Conservation (phyloP, 2,888 invertebrate species). For the Yponomeuta malinellus region DNA sequence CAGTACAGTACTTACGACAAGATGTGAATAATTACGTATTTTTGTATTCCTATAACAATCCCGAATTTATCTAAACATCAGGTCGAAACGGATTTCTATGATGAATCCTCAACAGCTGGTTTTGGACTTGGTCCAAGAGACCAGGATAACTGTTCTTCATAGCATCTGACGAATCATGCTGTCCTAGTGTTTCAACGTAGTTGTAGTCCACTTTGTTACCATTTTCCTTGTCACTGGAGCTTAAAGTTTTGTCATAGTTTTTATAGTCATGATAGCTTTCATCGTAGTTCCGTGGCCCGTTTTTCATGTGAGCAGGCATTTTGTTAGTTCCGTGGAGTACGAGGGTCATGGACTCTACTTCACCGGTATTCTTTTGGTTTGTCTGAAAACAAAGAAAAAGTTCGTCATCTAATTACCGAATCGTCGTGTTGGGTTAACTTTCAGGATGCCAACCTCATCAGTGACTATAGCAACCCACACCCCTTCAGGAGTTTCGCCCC, state of each 20-base stretch:
- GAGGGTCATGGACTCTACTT: slow-evolving; percentile 74
- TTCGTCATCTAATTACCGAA: too few relatives aligned
- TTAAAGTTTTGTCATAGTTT: slow-evolving; percentile 28
- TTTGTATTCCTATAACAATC: background rate
- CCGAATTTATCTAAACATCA: background rate
- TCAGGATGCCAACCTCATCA: slow-evolving; percentile 55
- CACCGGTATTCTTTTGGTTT: slow-evolving; percentile 70
- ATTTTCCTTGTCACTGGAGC: background rate
- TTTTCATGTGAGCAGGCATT: slow-evolving; percentile 78
- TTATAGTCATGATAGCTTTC: slow-evolving; percentile 48
- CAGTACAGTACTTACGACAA: background rate
- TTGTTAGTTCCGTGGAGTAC: slow-evolving; percentile 83
- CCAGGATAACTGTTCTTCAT: slow-evolving; percentile 28
- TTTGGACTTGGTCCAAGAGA: slow-evolving; percentile 45
- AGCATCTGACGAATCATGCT: background rate
- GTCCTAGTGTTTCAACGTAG: background rate
- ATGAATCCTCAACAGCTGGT: slow-evolving; percentile 52
- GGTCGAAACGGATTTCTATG: slow-evolving; percentile 34
- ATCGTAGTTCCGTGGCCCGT: slow-evolving; percentile 73
- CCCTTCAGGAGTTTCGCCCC: slow-evolving; percentile 90
- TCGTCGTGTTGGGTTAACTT: background rate
- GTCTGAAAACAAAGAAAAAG: slow-evolving; percentile 36
- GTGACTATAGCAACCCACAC: slow-evolving; percentile 74
- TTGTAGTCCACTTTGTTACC: background rate
- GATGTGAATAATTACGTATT: background rate